These are phyloP conservation scores for Choloepus hoffmanni DNA, from an alignment of 2,113 vertebrate species.

Conservation along the genomic window DNA sequence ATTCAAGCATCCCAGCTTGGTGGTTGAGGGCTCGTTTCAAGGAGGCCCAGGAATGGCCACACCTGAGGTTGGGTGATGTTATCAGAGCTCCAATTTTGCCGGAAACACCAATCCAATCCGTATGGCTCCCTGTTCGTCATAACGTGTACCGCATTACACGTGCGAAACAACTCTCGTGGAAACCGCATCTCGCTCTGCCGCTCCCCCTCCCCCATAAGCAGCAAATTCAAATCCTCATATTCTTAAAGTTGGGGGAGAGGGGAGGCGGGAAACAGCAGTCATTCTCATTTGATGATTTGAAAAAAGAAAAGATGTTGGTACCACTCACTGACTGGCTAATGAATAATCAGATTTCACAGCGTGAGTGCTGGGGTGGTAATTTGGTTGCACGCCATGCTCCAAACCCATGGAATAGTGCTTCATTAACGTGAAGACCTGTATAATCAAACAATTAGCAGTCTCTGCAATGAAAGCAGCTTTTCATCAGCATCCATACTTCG, in stretches of 20 bases:
- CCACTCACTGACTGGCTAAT: constrained; percentile 99
- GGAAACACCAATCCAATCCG: constrained; percentile 26
- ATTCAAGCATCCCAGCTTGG: constrained; percentile 76
- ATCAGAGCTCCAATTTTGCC: constrained; percentile 49
- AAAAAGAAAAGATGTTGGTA: constrained; percentile 92
- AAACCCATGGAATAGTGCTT: constrained; percentile 98
- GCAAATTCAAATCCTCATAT: constrained; percentile 79
- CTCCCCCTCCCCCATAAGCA: constrained; percentile 52
- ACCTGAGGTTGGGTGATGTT: constrained; percentile 40
- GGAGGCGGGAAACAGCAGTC: constrained; percentile 81
- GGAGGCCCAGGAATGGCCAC: constrained; percentile 53
- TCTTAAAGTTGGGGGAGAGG: constrained; percentile 69
- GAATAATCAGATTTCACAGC: constrained; percentile 99
- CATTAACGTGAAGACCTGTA: constrained; percentile 99
- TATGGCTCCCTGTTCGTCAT: not conserved
- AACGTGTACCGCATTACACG: not conserved
- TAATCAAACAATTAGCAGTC: constrained; percentile 99
- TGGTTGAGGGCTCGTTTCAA: constrained; percentile 72
- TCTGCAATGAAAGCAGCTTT: constrained; percentile 93
- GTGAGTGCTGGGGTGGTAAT: constrained; percentile 99
- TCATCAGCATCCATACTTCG: constrained; percentile 94
- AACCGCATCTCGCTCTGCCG: not conserved
- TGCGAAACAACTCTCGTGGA: constrained; percentile 55
- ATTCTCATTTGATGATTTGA: constrained; percentile 88
- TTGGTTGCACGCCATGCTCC: constrained; percentile 97